Percentiles rank a stretch among this genome's conserved stretches.
These are phyloP conservation scores for Pseudorectes ferrugineus DNA, from an alignment of 2,113 vertebrate species.

Conservation along the genomic window DNA sequence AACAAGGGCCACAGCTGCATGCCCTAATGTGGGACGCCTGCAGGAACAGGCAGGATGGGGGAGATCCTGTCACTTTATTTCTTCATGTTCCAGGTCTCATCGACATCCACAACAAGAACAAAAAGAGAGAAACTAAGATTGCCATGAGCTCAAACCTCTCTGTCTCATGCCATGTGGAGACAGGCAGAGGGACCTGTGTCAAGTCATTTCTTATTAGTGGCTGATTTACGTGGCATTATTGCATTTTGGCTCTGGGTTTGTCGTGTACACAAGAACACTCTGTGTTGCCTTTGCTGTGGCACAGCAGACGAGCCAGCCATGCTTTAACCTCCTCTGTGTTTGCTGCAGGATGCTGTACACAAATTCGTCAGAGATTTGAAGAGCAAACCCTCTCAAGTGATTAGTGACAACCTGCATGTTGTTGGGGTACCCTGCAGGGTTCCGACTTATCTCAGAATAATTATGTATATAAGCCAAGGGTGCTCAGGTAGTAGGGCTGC, in stretches of 20 bases:
- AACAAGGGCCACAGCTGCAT: too few relatives aligned
- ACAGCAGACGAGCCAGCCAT: not conserved
- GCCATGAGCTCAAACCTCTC: not conserved
- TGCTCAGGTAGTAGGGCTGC: not conserved
- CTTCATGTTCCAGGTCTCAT: not conserved
- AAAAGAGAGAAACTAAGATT: not conserved
- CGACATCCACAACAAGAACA: not conserved
- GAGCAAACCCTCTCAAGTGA: not conserved
- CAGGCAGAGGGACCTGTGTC: not conserved
- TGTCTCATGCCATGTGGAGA: not conserved
- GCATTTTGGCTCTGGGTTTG: not conserved
- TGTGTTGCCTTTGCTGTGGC: not conserved
- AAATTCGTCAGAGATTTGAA: not conserved
- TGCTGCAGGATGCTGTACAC: not conserved
- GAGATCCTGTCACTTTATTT: not conserved
- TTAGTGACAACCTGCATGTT: not conserved
- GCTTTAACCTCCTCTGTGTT: not conserved
- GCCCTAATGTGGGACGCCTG: not conserved
- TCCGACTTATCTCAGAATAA: not conserved
- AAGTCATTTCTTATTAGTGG: not conserved
- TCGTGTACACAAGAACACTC: fast-evolving
- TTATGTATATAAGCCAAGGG: not conserved
- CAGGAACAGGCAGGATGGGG: fast-evolving
- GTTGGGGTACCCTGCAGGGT: not conserved
- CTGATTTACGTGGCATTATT: not conserved